Evolutionary conservation across 2,113 vertebrate species (phyloP), one percentile per base, ranked within the genome.

Genomic region (Astur gentilis): DNA sequence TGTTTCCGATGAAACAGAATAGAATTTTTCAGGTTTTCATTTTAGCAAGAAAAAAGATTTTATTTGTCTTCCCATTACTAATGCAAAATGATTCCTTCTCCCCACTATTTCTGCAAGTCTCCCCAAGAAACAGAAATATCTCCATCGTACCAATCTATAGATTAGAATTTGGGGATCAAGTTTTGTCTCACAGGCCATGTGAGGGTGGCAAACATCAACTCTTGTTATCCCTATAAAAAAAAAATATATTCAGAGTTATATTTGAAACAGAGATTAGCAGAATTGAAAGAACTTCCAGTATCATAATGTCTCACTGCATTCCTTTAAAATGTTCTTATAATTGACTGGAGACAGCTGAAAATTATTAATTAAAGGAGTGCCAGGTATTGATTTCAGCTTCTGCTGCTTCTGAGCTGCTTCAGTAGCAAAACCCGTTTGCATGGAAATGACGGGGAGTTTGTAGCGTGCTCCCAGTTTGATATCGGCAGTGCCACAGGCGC

Each of bases 401-500:
- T 61, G 34, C 57, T 32, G 49, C 40, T 81, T 60, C 52, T 55
- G 60, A 55, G 27, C 42, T 19, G 61, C 73, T 85, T 67, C 54
- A 25, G 13, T 10, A 42, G 40, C 55, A 36, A 54, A 40, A 52
- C 4, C 0, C 6, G 26, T 13, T 50, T 49, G 52, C 7, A 1
- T 45, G 54, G 40, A 25, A 34, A 22, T 7, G 36, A 38, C 6
- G 65, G 67, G 34, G 25, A 4, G 7, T 26, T 21, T 34, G 36
- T 13, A 7, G 38, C 2, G 0, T 29, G 60, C 31, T 42, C 36
- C 2, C 3, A 9, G 34, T 6, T 27, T 32, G 29, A 2, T 13
- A 5, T 5, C 1, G 0, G 47, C 29, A 2, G 34, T 2, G 17
- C 4, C 6, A 4, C 4, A 2, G n/a, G 27, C 4, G 55, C 50